Percentiles rank a stretch among this genome's conserved stretches.
Conservation (phyloP, 35 echinoderm and acorn worm genomes). For the Lytechinus pictus region DNA sequence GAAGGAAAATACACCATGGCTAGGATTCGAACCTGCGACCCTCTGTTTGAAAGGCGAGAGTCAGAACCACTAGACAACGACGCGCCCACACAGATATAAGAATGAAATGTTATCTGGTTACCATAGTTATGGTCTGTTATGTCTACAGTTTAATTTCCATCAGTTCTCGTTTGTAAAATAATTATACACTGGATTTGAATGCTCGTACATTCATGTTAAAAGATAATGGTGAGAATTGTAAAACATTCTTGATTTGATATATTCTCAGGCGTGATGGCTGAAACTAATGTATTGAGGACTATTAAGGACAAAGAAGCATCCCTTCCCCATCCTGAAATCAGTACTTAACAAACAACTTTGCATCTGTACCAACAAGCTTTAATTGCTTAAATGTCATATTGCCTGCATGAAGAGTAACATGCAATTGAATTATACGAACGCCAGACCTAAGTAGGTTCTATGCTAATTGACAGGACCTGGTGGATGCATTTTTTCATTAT, state of each 20-base stretch:
- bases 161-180: not conserved
- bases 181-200: not conserved
- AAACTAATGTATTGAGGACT: too few relatives aligned
- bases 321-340: not conserved
- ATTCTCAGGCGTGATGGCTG: too few relatives aligned
- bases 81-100: too few relatives aligned
- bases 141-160: not conserved
- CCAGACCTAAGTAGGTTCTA: not conserved
- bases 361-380: conserved; percentile 31
- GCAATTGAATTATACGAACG: not conserved
- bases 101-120: not conserved
- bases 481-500: not conserved
- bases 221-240: too few relatives aligned
- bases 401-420: not conserved
- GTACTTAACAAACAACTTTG: not conserved
- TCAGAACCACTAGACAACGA: too few relatives aligned
- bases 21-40: too few relatives aligned
- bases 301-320: too few relatives aligned
- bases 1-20: too few relatives aligned
- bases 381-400: conserved; percentile 44
- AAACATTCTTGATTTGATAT: too few relatives aligned
- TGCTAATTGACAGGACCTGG: not conserved
- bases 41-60: too few relatives aligned
- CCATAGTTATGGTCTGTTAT: not conserved
- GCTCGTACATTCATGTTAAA: too few relatives aligned